These are phyloP conservation scores for Phenganax stokvisi DNA, from an alignment of 92 coral and sea anemone genomes.

Conservation along the genomic window DNA sequence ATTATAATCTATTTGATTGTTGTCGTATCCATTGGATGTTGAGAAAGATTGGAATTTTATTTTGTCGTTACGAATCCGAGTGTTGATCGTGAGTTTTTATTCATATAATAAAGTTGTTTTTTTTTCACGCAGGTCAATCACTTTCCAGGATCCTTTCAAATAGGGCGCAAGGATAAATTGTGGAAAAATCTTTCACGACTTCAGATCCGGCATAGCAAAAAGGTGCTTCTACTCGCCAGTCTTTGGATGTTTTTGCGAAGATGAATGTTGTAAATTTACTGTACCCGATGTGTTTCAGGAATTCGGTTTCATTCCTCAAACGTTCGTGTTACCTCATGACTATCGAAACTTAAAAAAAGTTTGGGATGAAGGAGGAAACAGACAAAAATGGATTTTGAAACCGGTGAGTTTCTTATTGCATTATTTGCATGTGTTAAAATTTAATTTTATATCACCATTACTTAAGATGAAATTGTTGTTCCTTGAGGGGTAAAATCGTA, in stretches of 20 bases:
- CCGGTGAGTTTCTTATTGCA: constrained; percentile 57
- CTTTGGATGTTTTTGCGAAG: neutral
- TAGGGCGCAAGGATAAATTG: constrained; percentile 90
- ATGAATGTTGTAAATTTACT: neutral
- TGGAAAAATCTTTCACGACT: constrained; percentile 89
- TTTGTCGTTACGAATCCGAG: neutral
- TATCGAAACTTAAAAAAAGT: constrained; percentile 84
- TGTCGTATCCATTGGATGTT: neutral
- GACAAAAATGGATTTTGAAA: constrained; percentile 96
- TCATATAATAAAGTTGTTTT: neutral
- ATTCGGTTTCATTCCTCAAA: constrained; percentile 94
- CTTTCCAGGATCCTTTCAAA: constrained; percentile 97
- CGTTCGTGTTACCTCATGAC: constrained; percentile 88
- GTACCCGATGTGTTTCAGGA: constrained; percentile 49
- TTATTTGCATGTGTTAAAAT: too few relatives aligned
- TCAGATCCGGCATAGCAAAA: constrained; percentile 85
- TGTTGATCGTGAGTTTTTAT: neutral
- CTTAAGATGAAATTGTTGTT: too few relatives aligned
- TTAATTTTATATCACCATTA: too few relatives aligned
- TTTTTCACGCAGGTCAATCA: constrained; percentile 68
- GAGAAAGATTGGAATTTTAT: neutral
- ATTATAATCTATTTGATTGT: neutral
- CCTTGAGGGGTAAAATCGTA: too few relatives aligned
- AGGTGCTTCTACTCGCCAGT: constrained; percentile 34
- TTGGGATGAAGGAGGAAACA: constrained; percentile 91